A percentile compares a stretch with the other conserved stretches of the same genome.
Evolutionary conservation across 2,797 vertebrate genomes (phyloP).

Genomic region (Darevskia nairensis): DNA sequence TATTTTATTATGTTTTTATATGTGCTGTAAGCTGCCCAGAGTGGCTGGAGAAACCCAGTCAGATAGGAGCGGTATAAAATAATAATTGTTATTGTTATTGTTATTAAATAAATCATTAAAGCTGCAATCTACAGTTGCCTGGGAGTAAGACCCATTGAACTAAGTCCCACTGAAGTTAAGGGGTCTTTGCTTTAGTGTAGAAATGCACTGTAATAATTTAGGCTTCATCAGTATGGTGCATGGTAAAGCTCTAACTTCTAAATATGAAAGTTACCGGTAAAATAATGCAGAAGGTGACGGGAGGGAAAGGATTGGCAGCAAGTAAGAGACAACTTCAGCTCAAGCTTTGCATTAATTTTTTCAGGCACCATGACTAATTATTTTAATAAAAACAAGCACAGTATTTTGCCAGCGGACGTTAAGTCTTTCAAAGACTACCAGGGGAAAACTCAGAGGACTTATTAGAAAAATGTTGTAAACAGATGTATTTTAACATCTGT

Average conservation of each 20-base stretch:
- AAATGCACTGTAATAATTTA: too few species aligned
- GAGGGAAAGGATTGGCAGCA: neutral
- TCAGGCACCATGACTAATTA: constrained; percentile 61
- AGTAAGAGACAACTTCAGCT: constrained; percentile 10
- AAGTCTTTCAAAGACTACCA: constrained; percentile 62
- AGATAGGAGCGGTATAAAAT: too few species aligned
- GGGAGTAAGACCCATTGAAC: too few species aligned
- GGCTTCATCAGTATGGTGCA: neutral
- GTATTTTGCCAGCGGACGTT: constrained; percentile 61
- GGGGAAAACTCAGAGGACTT: constrained; percentile 56
- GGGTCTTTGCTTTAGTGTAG: too few species aligned
- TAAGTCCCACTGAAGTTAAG: too few species aligned
- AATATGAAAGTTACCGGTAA: neutral
- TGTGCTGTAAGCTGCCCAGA: too few species aligned
- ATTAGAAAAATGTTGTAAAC: constrained; percentile 48
- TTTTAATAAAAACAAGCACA: constrained; percentile 66
- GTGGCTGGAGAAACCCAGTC: too few species aligned
- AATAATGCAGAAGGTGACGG: neutral
- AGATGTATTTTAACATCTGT: constrained; percentile 65
- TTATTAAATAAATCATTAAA: too few species aligned
- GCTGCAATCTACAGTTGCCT: too few species aligned
- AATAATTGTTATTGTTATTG: too few species aligned
- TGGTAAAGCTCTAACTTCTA: neutral
- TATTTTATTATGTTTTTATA: too few species aligned
- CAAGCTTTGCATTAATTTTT: constrained; percentile 52